These are phyloP conservation scores for Patella pellucida DNA, from an alignment of 2,888 invertebrate genomes.

Conservation along the genomic window DNA sequence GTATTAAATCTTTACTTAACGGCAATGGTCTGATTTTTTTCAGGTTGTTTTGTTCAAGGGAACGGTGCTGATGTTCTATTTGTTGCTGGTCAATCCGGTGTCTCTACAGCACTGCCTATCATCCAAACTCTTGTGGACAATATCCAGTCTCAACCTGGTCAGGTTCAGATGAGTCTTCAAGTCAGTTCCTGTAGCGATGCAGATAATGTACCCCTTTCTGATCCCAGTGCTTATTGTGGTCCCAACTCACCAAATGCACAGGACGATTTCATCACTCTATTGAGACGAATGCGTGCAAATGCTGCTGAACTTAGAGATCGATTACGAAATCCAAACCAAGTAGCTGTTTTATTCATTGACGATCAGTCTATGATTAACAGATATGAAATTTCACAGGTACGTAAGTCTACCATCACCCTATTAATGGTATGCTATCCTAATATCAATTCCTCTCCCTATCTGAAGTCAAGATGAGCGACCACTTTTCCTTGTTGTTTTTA, in stretches of 20 bases:
- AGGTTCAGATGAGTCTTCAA: slow-evolving; percentile 27
- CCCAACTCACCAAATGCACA: slow-evolving; percentile 9
- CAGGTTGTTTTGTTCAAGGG: slow-evolving; percentile 43
- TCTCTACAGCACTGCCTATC: slow-evolving; percentile 28
- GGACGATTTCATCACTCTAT: slow-evolving; percentile 28
- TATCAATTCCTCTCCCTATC: too few relatives aligned
- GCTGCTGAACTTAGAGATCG: slow-evolving; percentile 29
- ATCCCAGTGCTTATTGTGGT: slow-evolving; percentile 29
- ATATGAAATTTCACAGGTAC: slow-evolving; percentile 9
- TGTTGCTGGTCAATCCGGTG: slow-evolving; percentile 34
- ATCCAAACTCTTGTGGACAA: slow-evolving; percentile 20
- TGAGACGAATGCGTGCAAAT: slow-evolving; percentile 23
- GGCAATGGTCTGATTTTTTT: slow-evolving; percentile 16
- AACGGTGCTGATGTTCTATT: slow-evolving; percentile 54
- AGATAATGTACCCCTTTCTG: slow-evolving; percentile 23
- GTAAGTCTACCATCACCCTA: background rate
- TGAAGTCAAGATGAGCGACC: background rate
- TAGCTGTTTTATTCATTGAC: slow-evolving; percentile 55
- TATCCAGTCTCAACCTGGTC: slow-evolving; percentile 13
- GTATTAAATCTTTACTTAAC: background rate
- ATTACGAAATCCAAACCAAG: slow-evolving; percentile 40
- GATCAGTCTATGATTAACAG: slow-evolving; percentile 36
- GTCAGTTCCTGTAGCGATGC: slow-evolving; percentile 27
- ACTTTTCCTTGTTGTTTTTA: background rate
- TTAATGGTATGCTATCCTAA: background rate